These are phyloP conservation scores for Alentia gelatinosa DNA, from an alignment of 2,888 invertebrate genomes.

Conservation along the genomic window DNA sequence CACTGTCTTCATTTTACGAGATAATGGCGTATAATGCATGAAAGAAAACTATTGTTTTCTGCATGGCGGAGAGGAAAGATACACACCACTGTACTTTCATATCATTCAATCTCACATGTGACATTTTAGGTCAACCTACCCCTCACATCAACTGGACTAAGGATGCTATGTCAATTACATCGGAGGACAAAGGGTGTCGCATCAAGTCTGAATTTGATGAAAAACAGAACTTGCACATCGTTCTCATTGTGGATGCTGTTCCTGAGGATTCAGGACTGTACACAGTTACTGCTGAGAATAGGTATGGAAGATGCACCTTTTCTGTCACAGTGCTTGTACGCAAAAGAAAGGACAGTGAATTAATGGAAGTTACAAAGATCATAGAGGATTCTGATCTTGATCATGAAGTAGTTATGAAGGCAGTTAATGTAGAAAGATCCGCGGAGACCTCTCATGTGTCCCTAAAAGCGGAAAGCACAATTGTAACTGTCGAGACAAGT, in stretches of 20 bases:
- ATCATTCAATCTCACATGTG: too few relatives aligned
- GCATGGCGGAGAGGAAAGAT: too few relatives aligned
- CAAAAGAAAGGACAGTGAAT: neutral
- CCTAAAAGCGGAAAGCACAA: too few relatives aligned
- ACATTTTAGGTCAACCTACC: slow-evolving; percentile 58
- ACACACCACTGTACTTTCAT: too few relatives aligned
- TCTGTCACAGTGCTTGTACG: slow-evolving; percentile 44
- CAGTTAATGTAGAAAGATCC: too few relatives aligned
- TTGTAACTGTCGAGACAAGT: too few relatives aligned
- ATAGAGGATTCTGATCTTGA: too few relatives aligned
- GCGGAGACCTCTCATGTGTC: too few relatives aligned
- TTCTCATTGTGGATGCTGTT: slow-evolving; percentile 55
- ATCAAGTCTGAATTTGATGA: slow-evolving; percentile 16
- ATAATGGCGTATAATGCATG: too few relatives aligned
- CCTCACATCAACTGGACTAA: slow-evolving; percentile 76
- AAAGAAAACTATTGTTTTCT: too few relatives aligned
- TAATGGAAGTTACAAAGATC: neutral
- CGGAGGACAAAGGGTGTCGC: slow-evolving; percentile 55
- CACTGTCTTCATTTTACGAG: too few relatives aligned
- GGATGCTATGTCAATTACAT: slow-evolving; percentile 66
- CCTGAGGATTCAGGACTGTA: slow-evolving; percentile 59
- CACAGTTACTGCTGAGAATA: slow-evolving; percentile 40
- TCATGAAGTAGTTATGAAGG: too few relatives aligned
- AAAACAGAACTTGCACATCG: slow-evolving; percentile 6
- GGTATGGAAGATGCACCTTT: slow-evolving; percentile 1